Conservation (phyloP, 2,113 vertebrate species). For the Tursiops truncatus region DNA sequence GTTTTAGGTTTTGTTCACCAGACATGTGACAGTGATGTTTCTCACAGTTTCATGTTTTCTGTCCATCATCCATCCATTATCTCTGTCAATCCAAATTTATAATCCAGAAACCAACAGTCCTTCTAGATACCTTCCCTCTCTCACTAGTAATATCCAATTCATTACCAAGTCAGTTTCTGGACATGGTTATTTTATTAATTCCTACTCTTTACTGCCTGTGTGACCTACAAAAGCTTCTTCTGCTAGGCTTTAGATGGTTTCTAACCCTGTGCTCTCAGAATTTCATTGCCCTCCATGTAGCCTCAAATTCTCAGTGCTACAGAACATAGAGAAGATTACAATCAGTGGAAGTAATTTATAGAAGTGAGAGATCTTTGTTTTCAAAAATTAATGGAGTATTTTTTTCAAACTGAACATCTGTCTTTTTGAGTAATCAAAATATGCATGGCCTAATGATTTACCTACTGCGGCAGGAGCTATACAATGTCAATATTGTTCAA, state of each 20-base stretch:
- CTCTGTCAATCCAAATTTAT: not conserved
- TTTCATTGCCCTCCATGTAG: not conserved
- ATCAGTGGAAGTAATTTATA: not conserved
- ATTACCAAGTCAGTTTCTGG: not conserved
- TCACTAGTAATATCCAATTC: not conserved
- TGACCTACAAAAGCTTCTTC: not conserved
- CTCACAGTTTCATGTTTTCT: not conserved
- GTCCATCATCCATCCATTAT: not conserved
- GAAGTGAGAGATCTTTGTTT: not conserved
- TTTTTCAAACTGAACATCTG: slow-evolving; percentile 39
- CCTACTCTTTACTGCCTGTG: not conserved
- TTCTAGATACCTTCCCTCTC: not conserved
- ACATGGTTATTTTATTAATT: not conserved
- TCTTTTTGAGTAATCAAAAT: not conserved
- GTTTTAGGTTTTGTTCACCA: not conserved
- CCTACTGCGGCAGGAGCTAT: not conserved
- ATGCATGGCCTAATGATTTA: not conserved
- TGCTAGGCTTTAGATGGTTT: not conserved
- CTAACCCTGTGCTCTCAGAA: not conserved
- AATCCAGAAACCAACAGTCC: not conserved
- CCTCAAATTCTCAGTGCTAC: not conserved
- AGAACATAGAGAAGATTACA: not conserved
- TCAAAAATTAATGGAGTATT: not conserved
- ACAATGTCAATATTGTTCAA: slow-evolving; percentile 6
- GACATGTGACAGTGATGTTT: not conserved